A percentile compares a stretch with the other conserved stretches of the same genome.
Evolutionary conservation across 1,140 invertebrate species (phyloP).

Genomic region (Eurosta solidaginis): DNA sequence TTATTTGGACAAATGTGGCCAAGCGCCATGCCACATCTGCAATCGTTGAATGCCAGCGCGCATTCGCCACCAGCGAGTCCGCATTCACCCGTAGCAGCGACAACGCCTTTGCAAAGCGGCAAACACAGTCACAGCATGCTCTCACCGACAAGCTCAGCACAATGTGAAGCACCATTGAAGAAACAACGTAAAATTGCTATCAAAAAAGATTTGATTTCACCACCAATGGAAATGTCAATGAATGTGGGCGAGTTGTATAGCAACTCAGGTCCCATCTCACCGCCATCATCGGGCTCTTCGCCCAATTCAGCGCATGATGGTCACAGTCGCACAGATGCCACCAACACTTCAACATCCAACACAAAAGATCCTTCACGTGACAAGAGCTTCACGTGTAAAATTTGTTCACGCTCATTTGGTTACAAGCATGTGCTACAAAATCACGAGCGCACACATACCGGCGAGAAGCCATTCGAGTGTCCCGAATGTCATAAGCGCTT

Average conservation of each 20-base stretch:
- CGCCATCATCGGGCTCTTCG: constrained; percentile 62
- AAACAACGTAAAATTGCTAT: constrained; percentile 58
- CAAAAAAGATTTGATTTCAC: constrained; percentile 56
- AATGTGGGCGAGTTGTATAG: constrained; percentile 54
- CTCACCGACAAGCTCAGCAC: constrained; percentile 52
- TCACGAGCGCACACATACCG: constrained; percentile 95
- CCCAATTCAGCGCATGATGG: constrained; percentile 60
- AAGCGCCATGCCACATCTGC: constrained; percentile 51
- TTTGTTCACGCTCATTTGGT: constrained; percentile 85
- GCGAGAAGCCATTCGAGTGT: constrained; percentile 96
- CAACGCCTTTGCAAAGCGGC: constrained; percentile 35
- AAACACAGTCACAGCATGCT: constrained; percentile 48
- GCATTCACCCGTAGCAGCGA: constrained; percentile 45
- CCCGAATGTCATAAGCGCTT: constrained; percentile 92
- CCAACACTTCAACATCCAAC: constrained; percentile 40
- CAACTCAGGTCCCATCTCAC: constrained; percentile 61
- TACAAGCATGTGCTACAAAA: constrained; percentile 96
- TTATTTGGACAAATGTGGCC: constrained; percentile 63
- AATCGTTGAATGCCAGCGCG: constrained; percentile 51
- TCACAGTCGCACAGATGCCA: constrained; percentile 20
- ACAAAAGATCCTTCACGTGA: constrained; percentile 68
- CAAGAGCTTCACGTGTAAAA: constrained; percentile 84
- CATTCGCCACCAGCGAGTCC: constrained; percentile 55
- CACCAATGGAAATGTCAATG: constrained; percentile 45
- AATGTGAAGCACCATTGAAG: constrained; percentile 48